Evolutionary conservation across 2,888 invertebrate species (phyloP).

Genomic region (Drosophila borealis): DNA sequence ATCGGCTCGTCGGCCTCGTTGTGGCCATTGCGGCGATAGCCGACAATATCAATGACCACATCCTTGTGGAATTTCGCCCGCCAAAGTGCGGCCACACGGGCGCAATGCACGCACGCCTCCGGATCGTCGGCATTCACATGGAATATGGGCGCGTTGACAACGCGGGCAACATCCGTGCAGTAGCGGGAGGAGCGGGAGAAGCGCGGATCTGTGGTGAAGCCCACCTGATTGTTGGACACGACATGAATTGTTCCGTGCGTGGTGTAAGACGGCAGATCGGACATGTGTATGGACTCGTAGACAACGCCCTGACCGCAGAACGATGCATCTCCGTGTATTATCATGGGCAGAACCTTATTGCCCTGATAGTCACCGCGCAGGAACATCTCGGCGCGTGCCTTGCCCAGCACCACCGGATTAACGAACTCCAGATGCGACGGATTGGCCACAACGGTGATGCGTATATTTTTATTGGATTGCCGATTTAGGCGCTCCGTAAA

Average conservation of each 20-base stretch:
- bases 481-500: constrained; percentile 92
- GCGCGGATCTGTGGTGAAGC: constrained; percentile 96
- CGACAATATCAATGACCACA: constrained; percentile 92
- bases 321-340: constrained; percentile 89
- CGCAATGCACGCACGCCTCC: constrained; percentile 94
- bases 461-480: constrained; percentile 90
- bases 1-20: constrained; percentile 97
- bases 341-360: constrained; percentile 87
- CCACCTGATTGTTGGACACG: constrained; percentile 91
- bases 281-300: constrained; percentile 87
- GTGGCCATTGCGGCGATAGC: constrained; percentile 94
- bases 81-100: constrained; percentile 94
- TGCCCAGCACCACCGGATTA: constrained; percentile 93
- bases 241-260: constrained; percentile 88
- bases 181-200: constrained; percentile 93
- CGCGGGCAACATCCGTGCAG: constrained; percentile 94
- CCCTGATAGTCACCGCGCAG: constrained; percentile 90
- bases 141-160: constrained; percentile 95
- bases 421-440: constrained; percentile 96
- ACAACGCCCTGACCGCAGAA: constrained; percentile 88
- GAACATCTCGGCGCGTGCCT: constrained; percentile 93
- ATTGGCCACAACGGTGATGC: constrained; percentile 95
- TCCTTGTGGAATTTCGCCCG: constrained; percentile 93
- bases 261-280: constrained; percentile 87
- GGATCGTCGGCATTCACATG: constrained; percentile 97